phyloP scores from a whole-genome alignment of 1,140 invertebrate species.

The Caenorhabditis latens region DNA sequence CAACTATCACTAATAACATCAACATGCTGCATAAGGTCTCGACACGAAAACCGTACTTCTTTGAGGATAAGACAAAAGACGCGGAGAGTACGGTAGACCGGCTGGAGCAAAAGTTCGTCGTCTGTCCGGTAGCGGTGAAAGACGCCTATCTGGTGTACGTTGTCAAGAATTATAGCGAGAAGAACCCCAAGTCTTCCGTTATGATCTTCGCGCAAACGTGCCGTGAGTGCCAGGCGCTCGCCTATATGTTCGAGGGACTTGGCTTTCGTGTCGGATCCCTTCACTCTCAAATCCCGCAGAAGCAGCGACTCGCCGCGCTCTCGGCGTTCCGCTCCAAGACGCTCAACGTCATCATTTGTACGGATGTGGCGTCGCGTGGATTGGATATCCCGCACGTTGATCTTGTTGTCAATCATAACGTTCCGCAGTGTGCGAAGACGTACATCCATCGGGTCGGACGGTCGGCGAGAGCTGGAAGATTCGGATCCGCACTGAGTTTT shows the following conservation, averaged over 20 bases:
- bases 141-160: constrained; percentile 94
- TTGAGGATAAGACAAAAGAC: constrained; percentile 78
- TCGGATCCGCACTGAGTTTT: constrained; percentile 85
- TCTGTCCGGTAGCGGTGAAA: constrained; percentile 89
- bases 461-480: constrained; percentile 74
- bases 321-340: constrained; percentile 70
- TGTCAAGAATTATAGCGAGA: constrained; percentile 83
- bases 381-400: constrained; percentile 78
- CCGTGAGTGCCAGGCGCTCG: constrained; percentile 75
- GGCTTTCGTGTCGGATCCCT: constrained; percentile 75
- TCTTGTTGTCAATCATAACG: constrained; percentile 75
- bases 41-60: constrained; percentile 80
- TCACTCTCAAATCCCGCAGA: constrained; percentile 72
- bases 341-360: constrained; percentile 72
- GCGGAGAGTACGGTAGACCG: constrained; percentile 86
- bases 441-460: constrained; percentile 75
- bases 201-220: constrained; percentile 76
- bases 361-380: constrained; percentile 76
- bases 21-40: constrained; percentile 70
- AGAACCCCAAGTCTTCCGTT: constrained; percentile 66
- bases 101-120: constrained; percentile 89
- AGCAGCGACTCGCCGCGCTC: constrained; percentile 69
- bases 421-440: constrained; percentile 73
- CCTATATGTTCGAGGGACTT: constrained; percentile 74
- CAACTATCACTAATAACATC: constrained; percentile 82